phyloP scores from a whole-genome alignment of 2,113 vertebrate genomes.

The Salvator merianae region DNA sequence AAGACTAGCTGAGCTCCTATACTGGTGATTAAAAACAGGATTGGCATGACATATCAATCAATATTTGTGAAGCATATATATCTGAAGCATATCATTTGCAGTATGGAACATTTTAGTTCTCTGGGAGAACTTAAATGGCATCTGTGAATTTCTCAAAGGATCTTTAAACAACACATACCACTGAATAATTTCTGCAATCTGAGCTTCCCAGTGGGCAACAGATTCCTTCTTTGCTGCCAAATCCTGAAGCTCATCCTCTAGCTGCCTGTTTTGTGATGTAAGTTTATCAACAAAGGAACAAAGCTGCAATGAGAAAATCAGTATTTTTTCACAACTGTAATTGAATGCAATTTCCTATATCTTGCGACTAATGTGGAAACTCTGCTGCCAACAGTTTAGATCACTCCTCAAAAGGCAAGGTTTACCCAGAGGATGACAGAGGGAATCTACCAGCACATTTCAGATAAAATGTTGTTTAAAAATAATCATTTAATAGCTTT shows the following conservation, averaged over 20 bases:
- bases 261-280: conserved; percentile 89
- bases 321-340: not conserved
- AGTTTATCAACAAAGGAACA: conserved; percentile 91
- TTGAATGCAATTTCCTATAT: not conserved
- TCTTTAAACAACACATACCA: conserved; percentile 77
- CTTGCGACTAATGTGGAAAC: fast-evolving
- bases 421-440: not conserved
- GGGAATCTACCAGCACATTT: not conserved
- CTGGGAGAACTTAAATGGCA: not conserved
- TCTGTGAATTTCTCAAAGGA: not conserved
- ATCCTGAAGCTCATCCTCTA: conserved; percentile 93
- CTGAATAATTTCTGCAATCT: conserved; percentile 98
- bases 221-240: conserved; percentile 93
- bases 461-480: not conserved
- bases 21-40: not conserved
- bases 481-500: not conserved
- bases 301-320: conserved; percentile 74
- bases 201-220: conserved; percentile 96
- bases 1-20: not conserved
- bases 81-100: not conserved
- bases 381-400: fast-evolving
- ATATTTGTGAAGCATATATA: not conserved
- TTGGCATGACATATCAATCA: not conserved
- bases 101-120: not conserved
- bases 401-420: not conserved